Evolutionary conservation across 2,113 vertebrate species (phyloP).

Genomic region (Pterophyllum scalare): DNA sequence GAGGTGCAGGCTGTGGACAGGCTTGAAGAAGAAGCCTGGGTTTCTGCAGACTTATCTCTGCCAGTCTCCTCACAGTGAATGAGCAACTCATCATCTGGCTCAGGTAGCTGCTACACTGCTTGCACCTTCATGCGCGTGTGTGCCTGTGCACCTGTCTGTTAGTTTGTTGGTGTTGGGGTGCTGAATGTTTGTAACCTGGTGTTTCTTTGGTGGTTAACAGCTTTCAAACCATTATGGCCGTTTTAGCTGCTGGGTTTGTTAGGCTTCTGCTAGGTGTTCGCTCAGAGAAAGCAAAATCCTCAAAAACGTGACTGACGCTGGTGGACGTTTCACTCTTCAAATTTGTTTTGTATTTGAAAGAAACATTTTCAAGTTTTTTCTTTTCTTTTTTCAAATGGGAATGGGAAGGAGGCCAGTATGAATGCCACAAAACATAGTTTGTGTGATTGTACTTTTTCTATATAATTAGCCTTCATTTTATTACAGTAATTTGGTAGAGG

Average conservation of each 20-base stretch:
- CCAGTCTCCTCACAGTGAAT: neutral
- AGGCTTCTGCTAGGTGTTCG: neutral
- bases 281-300: neutral
- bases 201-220: neutral
- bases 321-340: neutral
- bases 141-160: neutral
- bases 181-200: neutral
- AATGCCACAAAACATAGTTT: neutral
- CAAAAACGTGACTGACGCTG: neutral
- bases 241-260: neutral
- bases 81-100: neutral
- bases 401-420: neutral
- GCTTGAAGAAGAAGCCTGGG: conserved; percentile 30
- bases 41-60: neutral
- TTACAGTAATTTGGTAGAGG: neutral
- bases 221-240: no score
- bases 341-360: neutral
- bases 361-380: neutral
- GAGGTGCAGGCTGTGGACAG: neutral
- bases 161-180: neutral
- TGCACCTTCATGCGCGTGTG: rapidly evolving
- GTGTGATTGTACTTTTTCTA: neutral
- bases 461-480: neutral
- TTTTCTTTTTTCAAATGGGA: neutral
- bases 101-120: neutral